These are phyloP conservation scores for Fundulus diaphanus DNA, from an alignment of 2,797 vertebrate genomes.

Conservation along the genomic window DNA sequence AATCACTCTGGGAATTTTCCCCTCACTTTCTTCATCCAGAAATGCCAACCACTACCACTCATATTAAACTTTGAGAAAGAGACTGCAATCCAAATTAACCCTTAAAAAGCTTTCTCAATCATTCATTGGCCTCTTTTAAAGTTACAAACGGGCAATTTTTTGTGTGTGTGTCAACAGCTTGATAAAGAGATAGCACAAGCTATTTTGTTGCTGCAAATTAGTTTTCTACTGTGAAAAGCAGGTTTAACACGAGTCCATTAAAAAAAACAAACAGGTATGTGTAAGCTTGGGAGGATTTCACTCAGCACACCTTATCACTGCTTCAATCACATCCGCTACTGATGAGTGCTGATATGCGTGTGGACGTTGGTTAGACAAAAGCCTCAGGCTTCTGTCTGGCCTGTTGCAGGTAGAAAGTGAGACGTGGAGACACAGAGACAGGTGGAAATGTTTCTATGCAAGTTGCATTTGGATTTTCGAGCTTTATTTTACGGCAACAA, in stretches of 20 bases:
- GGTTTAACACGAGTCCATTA: slow-evolving; percentile 2
- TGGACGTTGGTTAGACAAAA: slow-evolving; percentile 20
- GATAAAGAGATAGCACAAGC: slow-evolving; percentile 7
- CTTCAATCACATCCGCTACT: slow-evolving; percentile 37
- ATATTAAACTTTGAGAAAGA: not conserved
- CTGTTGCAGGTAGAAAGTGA: slow-evolving; percentile 40
- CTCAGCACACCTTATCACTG: slow-evolving; percentile 32
- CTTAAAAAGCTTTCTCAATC: not conserved
- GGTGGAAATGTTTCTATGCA: not conserved
- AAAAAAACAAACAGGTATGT: not conserved
- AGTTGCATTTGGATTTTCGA: not conserved
- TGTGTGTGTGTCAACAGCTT: slow-evolving; percentile 36
- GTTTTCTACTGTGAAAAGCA: slow-evolving; percentile 1
- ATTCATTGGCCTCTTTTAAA: not conserved
- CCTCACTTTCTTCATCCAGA: not conserved
- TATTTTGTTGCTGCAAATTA: slow-evolving; percentile 16
- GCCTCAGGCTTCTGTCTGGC: slow-evolving; percentile 8
- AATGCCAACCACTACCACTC: not conserved
- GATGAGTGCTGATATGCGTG: slow-evolving; percentile 21
- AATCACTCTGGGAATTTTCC: not conserved
- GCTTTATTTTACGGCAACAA: too few species aligned
- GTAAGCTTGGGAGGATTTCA: slow-evolving; percentile 17
- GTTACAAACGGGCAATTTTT: not conserved
- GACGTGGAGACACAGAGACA: slow-evolving; percentile 3
- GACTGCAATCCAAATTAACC: not conserved